Conservation (phyloP, 2,113 vertebrate species). For the Condylura cristata region DNA sequence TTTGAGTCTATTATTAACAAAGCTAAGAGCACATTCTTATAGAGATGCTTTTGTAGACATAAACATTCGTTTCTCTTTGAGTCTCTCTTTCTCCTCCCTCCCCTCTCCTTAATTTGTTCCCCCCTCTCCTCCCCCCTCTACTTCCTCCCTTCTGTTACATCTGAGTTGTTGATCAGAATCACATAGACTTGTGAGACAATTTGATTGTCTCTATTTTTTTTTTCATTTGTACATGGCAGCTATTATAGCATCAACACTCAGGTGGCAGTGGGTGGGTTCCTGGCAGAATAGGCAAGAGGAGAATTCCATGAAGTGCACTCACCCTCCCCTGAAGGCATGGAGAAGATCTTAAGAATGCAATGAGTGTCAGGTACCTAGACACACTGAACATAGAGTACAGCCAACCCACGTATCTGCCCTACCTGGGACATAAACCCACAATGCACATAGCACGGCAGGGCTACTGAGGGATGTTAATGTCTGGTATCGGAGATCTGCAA, state of each 20-base stretch:
- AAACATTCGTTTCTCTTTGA: background rate
- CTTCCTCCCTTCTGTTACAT: background rate
- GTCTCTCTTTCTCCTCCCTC: background rate
- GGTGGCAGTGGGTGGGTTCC: background rate
- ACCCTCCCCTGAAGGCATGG: background rate
- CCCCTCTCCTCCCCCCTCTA: background rate
- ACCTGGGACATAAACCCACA: background rate
- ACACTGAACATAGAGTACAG: background rate
- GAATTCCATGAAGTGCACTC: background rate
- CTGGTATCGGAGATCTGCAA: background rate
- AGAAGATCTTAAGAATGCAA: background rate
- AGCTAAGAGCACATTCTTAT: background rate
- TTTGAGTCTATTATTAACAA: constrained; percentile 4
- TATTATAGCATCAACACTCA: background rate
- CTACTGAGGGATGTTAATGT: background rate
- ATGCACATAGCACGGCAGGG: background rate
- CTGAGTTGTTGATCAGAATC: background rate
- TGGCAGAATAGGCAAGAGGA: background rate
- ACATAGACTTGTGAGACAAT: background rate
- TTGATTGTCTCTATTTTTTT: background rate
- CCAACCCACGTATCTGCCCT: background rate
- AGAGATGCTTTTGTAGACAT: background rate
- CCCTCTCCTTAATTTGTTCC: too few relatives aligned
- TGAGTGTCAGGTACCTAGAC: background rate
- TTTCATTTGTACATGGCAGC: background rate